Evolutionary conservation across 2,888 invertebrate genomes (phyloP).

Genomic region (Pemphredon lugubris): DNA sequence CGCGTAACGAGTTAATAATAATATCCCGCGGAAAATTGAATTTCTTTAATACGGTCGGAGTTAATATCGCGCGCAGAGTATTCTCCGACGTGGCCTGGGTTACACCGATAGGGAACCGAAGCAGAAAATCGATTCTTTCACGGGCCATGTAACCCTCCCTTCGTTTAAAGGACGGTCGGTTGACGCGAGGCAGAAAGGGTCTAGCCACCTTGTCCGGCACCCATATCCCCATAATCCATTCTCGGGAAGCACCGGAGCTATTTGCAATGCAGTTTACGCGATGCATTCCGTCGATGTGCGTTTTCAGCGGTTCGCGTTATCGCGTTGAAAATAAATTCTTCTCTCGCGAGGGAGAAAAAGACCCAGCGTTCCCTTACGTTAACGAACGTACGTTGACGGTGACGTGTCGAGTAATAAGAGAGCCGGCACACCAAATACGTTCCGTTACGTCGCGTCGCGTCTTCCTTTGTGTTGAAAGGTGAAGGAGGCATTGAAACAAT

Average conservation of each 20-base stretch:
- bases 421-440: too few species aligned
- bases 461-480: too few species aligned
- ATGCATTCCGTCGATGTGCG: background rate
- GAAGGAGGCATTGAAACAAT: too few species aligned
- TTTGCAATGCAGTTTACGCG: constrained; percentile 29
- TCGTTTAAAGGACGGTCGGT: constrained; percentile 49
- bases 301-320: constrained; percentile 1
- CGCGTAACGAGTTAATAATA: constrained; percentile 14
- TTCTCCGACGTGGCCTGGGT: constrained; percentile 44
- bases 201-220: constrained; percentile 19
- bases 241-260: constrained; percentile 14
- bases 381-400: too few species aligned
- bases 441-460: too few species aligned
- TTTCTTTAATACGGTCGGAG: constrained; percentile 28
- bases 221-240: constrained; percentile 40
- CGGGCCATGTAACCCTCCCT: constrained; percentile 58
- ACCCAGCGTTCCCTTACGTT: too few species aligned
- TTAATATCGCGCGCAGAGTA: constrained; percentile 48
- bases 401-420: too few species aligned
- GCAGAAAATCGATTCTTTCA: constrained; percentile 66
- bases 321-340: background rate
- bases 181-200: constrained; percentile 18
- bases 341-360: background rate
- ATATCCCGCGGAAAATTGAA: background rate
- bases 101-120: constrained; percentile 58